Conservation (phyloP, 23 tunicate genomes). For the Ascidia mentula region DNA sequence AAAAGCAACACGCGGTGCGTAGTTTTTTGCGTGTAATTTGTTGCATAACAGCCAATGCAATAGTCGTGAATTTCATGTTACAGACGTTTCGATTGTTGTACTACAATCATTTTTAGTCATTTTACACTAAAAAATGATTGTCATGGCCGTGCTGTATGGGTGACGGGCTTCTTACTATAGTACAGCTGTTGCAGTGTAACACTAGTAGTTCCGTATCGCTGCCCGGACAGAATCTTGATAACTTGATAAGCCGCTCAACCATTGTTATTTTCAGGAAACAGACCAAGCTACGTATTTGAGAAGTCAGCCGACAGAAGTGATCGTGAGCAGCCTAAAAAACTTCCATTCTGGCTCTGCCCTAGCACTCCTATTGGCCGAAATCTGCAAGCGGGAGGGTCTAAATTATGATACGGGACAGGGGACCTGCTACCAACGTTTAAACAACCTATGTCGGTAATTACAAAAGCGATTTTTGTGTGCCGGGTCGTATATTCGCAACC, state of each 20-base stretch:
- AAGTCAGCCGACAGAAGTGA: conserved; percentile 21
- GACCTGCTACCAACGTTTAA: conserved; percentile 49
- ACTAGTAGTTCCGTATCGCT: no score
- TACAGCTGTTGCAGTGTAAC: no score
- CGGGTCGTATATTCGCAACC: no score
- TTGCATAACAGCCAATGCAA: no score
- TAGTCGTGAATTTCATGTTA: background rate
- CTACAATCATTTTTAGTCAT: no score
- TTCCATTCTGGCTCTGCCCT: conserved; percentile 53
- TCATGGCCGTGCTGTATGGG: no score
- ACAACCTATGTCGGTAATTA: conserved; percentile 61
- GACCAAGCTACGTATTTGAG: conserved; percentile 26
- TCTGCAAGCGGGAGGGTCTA: conserved; percentile 62
- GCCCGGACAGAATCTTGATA: no score
- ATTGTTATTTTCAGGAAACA: conserved; percentile 21
- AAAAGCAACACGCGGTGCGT: conserved; percentile 38
- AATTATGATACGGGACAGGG: conserved; percentile 57
- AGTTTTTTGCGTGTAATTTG: no score
- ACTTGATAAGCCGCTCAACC: background rate
- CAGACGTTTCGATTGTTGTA: background rate
- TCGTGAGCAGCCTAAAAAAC: conserved; percentile 16
- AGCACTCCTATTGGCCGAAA: conserved; percentile 48
- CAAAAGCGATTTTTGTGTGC: no score
- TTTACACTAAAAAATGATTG: no score
- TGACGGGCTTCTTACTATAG: no score